A percentile compares a stretch with the other conserved stretches of the same genome.
phyloP scores from a whole-genome alignment of 2,113 vertebrate species.

The Chaetorhynchus papuensis region DNA sequence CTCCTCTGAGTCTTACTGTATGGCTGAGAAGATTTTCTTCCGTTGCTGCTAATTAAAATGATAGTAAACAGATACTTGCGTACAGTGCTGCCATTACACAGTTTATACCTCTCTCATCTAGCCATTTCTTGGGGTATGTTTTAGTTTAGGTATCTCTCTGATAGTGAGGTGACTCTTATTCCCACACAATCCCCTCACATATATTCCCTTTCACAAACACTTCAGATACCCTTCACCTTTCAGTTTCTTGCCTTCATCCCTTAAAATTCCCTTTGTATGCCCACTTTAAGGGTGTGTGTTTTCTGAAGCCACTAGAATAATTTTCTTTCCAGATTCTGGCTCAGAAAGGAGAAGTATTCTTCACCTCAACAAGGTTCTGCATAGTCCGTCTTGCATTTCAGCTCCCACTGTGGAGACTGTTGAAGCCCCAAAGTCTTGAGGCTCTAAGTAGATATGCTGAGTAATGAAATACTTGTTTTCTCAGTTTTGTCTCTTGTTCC shows the following conservation, averaged over 20 bases:
- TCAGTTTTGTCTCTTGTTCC: not conserved
- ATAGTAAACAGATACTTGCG: not conserved
- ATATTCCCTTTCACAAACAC: not conserved
- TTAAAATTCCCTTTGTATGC: not conserved
- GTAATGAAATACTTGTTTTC: not conserved
- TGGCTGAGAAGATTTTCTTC: not conserved
- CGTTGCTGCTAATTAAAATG: not conserved
- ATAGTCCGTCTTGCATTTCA: not conserved
- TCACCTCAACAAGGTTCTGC: not conserved
- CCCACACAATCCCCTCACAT: not conserved
- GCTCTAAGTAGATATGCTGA: not conserved
- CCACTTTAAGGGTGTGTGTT: not conserved
- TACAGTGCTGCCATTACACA: not conserved
- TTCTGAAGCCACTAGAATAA: not conserved
- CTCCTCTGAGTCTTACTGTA: not conserved
- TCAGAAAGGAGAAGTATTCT: not conserved
- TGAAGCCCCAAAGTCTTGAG: not conserved
- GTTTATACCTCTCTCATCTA: not conserved
- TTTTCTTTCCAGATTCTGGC: not conserved
- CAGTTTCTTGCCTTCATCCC: not conserved
- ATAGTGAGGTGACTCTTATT: not conserved
- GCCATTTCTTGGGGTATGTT: not conserved
- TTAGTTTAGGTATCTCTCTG: not conserved
- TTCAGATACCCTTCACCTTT: not conserved
- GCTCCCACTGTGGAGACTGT: accelerated